Evolutionary conservation across 2,113 vertebrate species (phyloP), one percentile per base, ranked within the genome.

Genomic region (Thinocorus orbignyianus): DNA sequence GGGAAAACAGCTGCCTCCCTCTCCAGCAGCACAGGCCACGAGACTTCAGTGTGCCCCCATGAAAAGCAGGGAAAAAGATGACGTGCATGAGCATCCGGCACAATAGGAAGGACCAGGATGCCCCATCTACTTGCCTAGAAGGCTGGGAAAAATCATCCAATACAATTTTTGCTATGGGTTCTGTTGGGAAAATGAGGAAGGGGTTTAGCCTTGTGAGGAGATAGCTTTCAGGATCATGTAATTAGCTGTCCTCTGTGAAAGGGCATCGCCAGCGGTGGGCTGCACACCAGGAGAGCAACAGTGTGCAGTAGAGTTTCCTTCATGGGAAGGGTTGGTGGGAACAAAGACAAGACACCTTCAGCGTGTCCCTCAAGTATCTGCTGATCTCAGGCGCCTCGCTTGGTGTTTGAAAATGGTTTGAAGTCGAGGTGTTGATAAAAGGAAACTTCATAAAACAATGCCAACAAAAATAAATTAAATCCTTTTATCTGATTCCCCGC

Each of bases 391-490:
- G 52, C 64, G 42, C 88, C 65, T 93, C 11, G 2, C 79, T 81
- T 51, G 39, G 89, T 46, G 57, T 71, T 84, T 65, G 60, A 54
- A 61, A 84, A 54, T 13, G 31, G 71, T 90, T 89, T 90, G 90
- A 94, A 96, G 95, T 80, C 18, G 52, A 89, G 73, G 44, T 72
- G 58, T 88, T 19, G 13, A 82, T 55, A 54, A 92, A 94, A 90
- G 48, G 54, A 82, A 92, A 91, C 85, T 94, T 85, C 77, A 37
- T 84, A 87, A 96, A 97, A 88, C 95, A 94, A 81, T 68, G 60
- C 84, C 55, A 31, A n/a, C 70, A 89, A 54, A 93, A 91, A 86
- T 51, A 81, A 81, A 88, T 70, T 13, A 77, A 93, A 94, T 90
- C 41, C 74, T 89, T 96, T 95, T 86, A 60, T 84, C 87, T 81